Percentiles rank a stretch among this genome's conserved stretches.
These are phyloP conservation scores for Blomia tropicalis DNA, from an alignment of 2,888 invertebrate genomes.

Conservation along the genomic window DNA sequence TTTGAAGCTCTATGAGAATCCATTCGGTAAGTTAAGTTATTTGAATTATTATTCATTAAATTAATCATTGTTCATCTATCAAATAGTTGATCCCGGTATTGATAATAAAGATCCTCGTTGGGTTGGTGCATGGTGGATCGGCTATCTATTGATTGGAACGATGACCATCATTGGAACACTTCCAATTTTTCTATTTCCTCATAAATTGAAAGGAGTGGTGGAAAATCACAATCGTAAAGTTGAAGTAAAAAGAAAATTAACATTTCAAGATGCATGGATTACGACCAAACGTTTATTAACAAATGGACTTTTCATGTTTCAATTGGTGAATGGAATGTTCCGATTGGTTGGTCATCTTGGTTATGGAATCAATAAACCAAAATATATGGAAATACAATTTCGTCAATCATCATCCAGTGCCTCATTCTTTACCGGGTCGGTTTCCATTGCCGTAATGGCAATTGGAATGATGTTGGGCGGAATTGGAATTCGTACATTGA, in stretches of 20 bases:
- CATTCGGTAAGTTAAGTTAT: constrained; percentile 14
- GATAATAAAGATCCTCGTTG: constrained; percentile 30
- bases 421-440: constrained; percentile 28
- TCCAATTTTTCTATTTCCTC: constrained; percentile 30
- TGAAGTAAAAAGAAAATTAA: neutral
- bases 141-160: constrained; percentile 30
- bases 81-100: constrained; percentile 30
- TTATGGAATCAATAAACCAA: constrained; percentile 29
- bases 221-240: neutral
- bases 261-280: neutral
- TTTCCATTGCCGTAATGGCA: constrained; percentile 14
- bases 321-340: constrained; percentile 27
- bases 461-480: constrained; percentile 22
- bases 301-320: constrained; percentile 28
- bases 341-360: constrained; percentile 29
- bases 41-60: neutral
- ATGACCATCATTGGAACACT: constrained; percentile 27
- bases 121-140: constrained; percentile 31
- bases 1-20: constrained; percentile 29
- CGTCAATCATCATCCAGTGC: constrained; percentile 29
- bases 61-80: neutral
- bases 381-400: constrained; percentile 30
- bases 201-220: constrained; percentile 21
- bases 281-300: constrained; percentile 26
- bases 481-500: neutral